Evolutionary conservation across 2,888 invertebrate species (phyloP).

Genomic region (Drosophila testacea): DNA sequence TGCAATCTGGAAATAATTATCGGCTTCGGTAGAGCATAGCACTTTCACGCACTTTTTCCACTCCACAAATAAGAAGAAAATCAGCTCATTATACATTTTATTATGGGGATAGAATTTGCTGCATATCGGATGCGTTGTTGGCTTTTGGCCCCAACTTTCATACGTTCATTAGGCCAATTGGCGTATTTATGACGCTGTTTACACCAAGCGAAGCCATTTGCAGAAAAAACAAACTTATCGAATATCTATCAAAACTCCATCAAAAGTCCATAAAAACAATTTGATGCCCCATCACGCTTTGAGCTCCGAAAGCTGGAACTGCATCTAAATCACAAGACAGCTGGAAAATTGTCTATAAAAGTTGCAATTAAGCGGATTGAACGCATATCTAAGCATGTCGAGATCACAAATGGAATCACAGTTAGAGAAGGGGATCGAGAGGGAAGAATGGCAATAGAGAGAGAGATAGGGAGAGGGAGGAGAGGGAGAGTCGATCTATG

Average conservation of each 20-base stretch:
- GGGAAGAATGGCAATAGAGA: background rate
- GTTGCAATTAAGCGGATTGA: conserved; percentile 73
- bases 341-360: conserved; percentile 72
- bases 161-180: conserved; percentile 49
- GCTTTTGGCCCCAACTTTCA: conserved; percentile 32
- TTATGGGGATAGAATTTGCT: conserved; percentile 37
- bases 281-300: conserved; percentile 50
- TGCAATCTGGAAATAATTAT: conserved; percentile 1
- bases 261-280: conserved; percentile 49
- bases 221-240: conserved; percentile 23
- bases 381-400: conserved; percentile 72
- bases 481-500: conserved; percentile 25
- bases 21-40: background rate
- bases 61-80: background rate
- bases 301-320: conserved; percentile 29
- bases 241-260: conserved; percentile 66
- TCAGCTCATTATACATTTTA: conserved; percentile 34
- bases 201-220: conserved; percentile 42
- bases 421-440: conserved; percentile 6
- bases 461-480: background rate
- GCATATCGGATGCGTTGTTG: conserved; percentile 33
- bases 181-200: conserved; percentile 68
- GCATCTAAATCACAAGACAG: conserved; percentile 38
- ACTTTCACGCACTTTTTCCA: conserved; percentile 33
- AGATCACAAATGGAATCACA: conserved; percentile 35